Evolutionary conservation across 2,797 vertebrate genomes (phyloP).

Genomic region (Phrynocephalus forsythii): DNA sequence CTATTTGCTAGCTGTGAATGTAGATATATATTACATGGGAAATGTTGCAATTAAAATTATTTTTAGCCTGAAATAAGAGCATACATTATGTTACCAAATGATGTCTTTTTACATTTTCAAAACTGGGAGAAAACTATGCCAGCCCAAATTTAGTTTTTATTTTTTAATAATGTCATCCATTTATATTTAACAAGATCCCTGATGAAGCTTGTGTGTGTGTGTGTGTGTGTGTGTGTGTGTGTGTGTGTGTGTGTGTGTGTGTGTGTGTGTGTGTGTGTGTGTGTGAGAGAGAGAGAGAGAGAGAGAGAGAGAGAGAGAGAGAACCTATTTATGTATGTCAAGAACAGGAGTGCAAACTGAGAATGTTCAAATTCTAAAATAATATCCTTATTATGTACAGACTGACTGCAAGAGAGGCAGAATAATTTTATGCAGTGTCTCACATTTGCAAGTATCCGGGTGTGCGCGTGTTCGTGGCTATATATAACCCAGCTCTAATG

Average conservation of each 20-base stretch:
- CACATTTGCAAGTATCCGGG: background rate
- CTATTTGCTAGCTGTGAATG: background rate
- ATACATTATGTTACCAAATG: constrained; percentile 11
- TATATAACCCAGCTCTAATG: background rate
- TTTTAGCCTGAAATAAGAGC: background rate
- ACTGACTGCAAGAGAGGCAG: constrained; percentile 20
- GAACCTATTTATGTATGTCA: too few relatives aligned
- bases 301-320: too few relatives aligned
- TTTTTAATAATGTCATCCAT: background rate
- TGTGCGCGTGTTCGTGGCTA: background rate
- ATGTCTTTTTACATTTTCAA: background rate
- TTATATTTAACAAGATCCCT: constrained; percentile 10
- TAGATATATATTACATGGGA: background rate
- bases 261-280: background rate
- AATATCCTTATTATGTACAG: background rate
- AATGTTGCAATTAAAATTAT: background rate
- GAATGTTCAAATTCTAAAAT: constrained; percentile 12
- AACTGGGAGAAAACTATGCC: background rate
- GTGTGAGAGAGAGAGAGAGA: too few relatives aligned
- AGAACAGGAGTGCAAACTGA: background rate
- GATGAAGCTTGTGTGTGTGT: background rate
- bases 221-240: background rate
- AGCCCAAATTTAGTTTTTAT: too few relatives aligned
- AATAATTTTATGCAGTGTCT: constrained; percentile 31
- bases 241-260: background rate